Base-by-base conservation (phyloP, 2,888 invertebrate species). In the Luperina nickerlii region DNA sequence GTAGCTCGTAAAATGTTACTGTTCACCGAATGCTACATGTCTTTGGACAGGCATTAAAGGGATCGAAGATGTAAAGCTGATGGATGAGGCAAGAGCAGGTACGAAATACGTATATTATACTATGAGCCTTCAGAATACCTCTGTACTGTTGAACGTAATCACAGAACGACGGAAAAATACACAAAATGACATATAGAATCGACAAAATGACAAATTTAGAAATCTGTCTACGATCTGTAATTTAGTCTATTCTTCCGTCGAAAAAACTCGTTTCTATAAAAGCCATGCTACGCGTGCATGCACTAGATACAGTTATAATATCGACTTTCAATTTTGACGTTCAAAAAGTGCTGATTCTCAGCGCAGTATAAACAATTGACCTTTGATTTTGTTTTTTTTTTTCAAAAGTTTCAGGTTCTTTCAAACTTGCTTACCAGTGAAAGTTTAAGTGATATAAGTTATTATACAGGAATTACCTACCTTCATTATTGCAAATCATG, bases 1-100 rank as follows among this genome's bases (percentile, higher is more conserved):
- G 72, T 13, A 20, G 60, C 45, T 89, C 89, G 76, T 89, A 78
- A 88, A 85, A 74, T 82, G 69, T 82, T 77, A 87, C 71, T 76
- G 82, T 76, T 78, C 70, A 62, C 51, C 66, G 69, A 85, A 81
- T 75, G 71, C 70, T 84, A 54, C 73, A 66, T 57, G 57, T 60
- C 65, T 78, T 54, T 57, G 42, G 57, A 63, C 51, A 66, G 32
- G 18, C 65, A 13, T 60, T 15, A 24, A 24, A 7, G 11, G 7
- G 4, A 60, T 68, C 81, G 15, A 76, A 79, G 78, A 88, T 80
- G 18, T 76, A 73, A 32, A 42, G 5, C 27, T 63, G 9, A 69
- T 24, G 20, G 82, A 85, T 48, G 9, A 15, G 60, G 18, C 51
- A 38, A 0, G 27, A 63, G 63, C 20, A 63, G 4, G 20, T 1